These are phyloP conservation scores for Drosophila quinaria DNA, from an alignment of 2,888 invertebrate genomes.

Conservation along the genomic window DNA sequence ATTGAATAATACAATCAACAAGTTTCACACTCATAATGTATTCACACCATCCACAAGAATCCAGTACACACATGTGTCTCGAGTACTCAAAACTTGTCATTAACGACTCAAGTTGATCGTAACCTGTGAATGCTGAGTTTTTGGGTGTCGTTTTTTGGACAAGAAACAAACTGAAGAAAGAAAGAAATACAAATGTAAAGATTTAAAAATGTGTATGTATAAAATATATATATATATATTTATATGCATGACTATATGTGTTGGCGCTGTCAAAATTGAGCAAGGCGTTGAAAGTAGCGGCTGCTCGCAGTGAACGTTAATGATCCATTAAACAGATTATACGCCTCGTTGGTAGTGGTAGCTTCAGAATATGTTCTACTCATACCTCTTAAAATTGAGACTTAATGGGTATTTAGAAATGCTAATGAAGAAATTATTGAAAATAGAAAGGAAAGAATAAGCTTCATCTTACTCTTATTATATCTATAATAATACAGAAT, in stretches of 20 bases:
- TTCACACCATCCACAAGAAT: constrained; percentile 33
- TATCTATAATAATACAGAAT: no score
- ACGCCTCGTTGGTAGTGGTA: constrained; percentile 51
- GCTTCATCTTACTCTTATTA: no score
- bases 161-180: constrained; percentile 5
- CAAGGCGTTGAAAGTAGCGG: constrained; percentile 58
- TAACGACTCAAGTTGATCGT: constrained; percentile 19
- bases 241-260: constrained; percentile 19
- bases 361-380: constrained; percentile 17
- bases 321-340: constrained; percentile 81
- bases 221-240: not conserved
- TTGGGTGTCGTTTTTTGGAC: constrained; percentile 43
- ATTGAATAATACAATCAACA: constrained; percentile 70
- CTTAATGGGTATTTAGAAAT: constrained; percentile 1
- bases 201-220: constrained; percentile 1
- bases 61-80: constrained; percentile 23
- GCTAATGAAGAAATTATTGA: no score
- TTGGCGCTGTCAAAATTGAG: constrained; percentile 60
- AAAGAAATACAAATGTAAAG: constrained; percentile 17
- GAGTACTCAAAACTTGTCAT: constrained; percentile 25
- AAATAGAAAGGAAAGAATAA: no score
- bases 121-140: constrained; percentile 32
- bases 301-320: constrained; percentile 71
- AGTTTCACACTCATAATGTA: constrained; percentile 64
- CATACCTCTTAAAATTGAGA: constrained; percentile 17